Evolutionary conservation across 2,113 vertebrate genomes (phyloP), one percentile per base, ranked within the genome.

Genomic region (Cyprinodon variegatus): DNA sequence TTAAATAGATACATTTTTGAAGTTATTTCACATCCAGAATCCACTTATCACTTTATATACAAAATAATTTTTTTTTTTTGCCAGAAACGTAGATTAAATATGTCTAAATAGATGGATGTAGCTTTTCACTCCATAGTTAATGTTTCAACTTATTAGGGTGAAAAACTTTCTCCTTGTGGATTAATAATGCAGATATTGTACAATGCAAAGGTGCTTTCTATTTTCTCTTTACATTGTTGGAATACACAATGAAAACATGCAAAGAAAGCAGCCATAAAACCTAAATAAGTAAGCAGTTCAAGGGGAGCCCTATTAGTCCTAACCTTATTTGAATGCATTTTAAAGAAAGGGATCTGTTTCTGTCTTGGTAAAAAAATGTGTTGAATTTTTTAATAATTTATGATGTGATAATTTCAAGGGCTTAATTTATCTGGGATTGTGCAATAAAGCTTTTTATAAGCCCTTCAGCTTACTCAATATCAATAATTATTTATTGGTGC

Each of bases 311-410:
- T 70, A 80, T 84, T 78, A 73, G 77, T 59, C 57, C 66, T 50
- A 22, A 50, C 22, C 75, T 88, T 70, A 78, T 78, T 78, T 78
- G 61, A 65, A 81, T 79, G 37, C 45, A 53, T 70, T 71, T 82
- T 80, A 78, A 84, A 71, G 71, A 76, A 41, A 82, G 61, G 39
- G 46, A 72, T 88, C 9, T 41, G 15, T 8, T 17, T 50, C 48
- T 45, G 43, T 45, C 17, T 50, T 17, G 0, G 15, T 1, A 13
- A 77, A 50, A 68, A 29, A 66, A 78, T 53, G 14, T 72, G 29
- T 61, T 68, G 85, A 89, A 77, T 82, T 75, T 81, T 69, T 36
- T 77, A 81, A 50, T 20, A 17, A 50, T 50, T 50, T 15, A 15
- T 50, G 4, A 50, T 50, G 14, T 17, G 15, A 50, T 50, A 50